Conservation (phyloP, 2,888 invertebrate genomes). For the Ophioninae sp. region DNA sequence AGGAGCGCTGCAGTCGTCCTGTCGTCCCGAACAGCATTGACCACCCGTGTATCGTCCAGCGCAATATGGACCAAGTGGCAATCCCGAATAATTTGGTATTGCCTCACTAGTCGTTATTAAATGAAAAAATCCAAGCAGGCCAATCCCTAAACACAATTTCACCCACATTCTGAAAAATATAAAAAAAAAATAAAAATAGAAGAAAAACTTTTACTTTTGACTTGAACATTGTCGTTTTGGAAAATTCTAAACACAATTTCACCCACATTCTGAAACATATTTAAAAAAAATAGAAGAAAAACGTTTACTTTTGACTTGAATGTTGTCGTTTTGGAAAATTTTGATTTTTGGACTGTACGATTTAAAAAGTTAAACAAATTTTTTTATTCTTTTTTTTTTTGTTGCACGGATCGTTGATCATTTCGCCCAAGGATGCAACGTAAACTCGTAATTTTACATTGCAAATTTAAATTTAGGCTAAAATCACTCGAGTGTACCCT, state of each 20-base stretch:
- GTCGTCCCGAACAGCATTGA: slow-evolving; percentile 88
- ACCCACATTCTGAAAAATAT: slow-evolving; percentile 68
- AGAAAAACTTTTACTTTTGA: too few relatives aligned
- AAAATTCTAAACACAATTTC: too few relatives aligned
- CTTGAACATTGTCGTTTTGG: neutral
- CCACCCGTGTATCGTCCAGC: slow-evolving; percentile 75
- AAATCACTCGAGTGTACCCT: neutral
- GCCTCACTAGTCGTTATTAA: slow-evolving; percentile 62
- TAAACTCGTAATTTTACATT: slow-evolving; percentile 39
- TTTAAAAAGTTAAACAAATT: too few relatives aligned
- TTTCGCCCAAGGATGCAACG: slow-evolving; percentile 51
- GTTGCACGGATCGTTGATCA: slow-evolving; percentile 57
- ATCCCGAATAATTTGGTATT: slow-evolving; percentile 79
- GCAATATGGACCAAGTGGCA: slow-evolving; percentile 85
- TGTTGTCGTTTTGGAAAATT: neutral
- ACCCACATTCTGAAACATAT: too few relatives aligned
- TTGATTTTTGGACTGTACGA: too few relatives aligned
- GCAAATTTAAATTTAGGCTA: slow-evolving; percentile 40
- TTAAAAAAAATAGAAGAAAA: too few relatives aligned
- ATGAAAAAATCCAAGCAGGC: slow-evolving; percentile 60
- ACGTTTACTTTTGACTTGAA: neutral
- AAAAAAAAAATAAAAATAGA: slow-evolving; percentile 1
- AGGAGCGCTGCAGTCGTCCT: slow-evolving; percentile 91
- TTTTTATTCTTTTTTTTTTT: too few relatives aligned
- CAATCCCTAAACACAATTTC: slow-evolving; percentile 55